Evolutionary conservation across 1,140 invertebrate genomes (phyloP).

Genomic region (Drosophila fuyamai): DNA sequence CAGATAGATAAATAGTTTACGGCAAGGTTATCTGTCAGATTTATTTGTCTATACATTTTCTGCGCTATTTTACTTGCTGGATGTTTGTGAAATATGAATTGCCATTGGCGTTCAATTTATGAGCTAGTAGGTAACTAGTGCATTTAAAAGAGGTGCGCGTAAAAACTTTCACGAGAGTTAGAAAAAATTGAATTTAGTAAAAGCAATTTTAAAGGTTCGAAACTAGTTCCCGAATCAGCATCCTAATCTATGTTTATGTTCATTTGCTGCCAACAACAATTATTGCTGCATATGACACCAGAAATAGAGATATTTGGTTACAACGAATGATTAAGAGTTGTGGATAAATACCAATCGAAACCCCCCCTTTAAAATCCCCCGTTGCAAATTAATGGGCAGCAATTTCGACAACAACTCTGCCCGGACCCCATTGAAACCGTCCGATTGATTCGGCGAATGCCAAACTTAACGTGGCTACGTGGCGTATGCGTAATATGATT

Average conservation of each 20-base stretch:
- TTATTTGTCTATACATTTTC: constrained; percentile 24
- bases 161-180: too few species aligned
- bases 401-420: constrained; percentile 52
- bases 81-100: neutral
- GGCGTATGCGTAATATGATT: constrained; percentile 79
- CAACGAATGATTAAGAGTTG: constrained; percentile 28
- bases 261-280: constrained; percentile 11
- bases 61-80: neutral
- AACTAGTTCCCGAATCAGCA: constrained; percentile 14
- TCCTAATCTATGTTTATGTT: neutral
- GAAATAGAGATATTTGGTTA: constrained; percentile 15
- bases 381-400: constrained; percentile 66
- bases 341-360: constrained; percentile 20
- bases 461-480: constrained; percentile 39
- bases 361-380: neutral
- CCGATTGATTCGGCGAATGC: constrained; percentile 53
- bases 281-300: constrained; percentile 20
- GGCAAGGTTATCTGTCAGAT: constrained; percentile 26
- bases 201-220: too few species aligned
- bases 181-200: too few species aligned
- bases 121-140: neutral
- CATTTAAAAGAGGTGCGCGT: too few species aligned
- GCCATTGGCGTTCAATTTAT: constrained; percentile 15
- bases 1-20: constrained; percentile 33
- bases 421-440: constrained; percentile 1